Evolutionary conservation across 2,113 vertebrate species (phyloP).

Genomic region (Panurus biarmicus): DNA sequence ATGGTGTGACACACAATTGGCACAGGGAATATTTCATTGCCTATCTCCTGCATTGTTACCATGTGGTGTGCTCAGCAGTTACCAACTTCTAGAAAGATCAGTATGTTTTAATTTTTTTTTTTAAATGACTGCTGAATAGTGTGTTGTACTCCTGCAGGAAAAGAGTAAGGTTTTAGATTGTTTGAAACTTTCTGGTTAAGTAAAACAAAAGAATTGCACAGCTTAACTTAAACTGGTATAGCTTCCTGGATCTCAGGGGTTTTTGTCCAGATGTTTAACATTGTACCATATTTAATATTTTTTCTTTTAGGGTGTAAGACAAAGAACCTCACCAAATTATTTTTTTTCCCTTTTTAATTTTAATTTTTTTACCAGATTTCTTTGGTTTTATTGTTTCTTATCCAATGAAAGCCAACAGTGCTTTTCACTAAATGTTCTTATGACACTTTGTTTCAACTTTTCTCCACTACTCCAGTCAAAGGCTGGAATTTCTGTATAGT

Average conservation of each 20-base stretch:
- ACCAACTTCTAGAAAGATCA: neutral
- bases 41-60: neutral
- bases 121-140: neutral
- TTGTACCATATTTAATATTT: neutral
- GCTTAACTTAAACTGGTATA: neutral
- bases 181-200: neutral
- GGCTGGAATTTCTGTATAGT: neutral
- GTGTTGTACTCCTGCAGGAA: neutral
- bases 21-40: neutral
- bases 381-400: neutral
- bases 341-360: neutral
- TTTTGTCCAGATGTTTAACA: neutral
- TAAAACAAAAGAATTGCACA: neutral
- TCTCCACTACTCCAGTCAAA: neutral
- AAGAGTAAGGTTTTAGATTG: neutral
- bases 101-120: neutral
- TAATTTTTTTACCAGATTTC: neutral
- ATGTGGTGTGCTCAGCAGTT: neutral
- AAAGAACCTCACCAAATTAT: neutral
- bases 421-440: neutral
- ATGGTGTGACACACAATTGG: neutral
- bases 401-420: neutral
- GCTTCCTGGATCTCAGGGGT: fast-evolving
- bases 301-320: neutral
- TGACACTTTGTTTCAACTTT: neutral